A percentile compares a stretch with the other conserved stretches of the same genome.
phyloP scores from a whole-genome alignment of 2,888 invertebrate genomes.

The Beris morrisii region DNA sequence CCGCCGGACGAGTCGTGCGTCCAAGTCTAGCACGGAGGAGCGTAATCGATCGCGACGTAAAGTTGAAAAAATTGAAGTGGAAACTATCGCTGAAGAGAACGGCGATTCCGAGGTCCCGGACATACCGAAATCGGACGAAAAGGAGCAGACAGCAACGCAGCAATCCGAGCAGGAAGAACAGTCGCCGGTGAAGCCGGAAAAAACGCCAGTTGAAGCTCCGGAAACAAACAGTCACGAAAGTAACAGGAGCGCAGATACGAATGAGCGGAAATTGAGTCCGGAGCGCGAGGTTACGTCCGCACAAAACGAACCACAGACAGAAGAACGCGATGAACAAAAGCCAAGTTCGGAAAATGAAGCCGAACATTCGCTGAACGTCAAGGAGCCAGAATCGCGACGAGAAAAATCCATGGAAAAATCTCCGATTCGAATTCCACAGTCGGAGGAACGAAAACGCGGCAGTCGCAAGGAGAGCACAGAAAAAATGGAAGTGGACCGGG shows the following conservation, averaged over 20 bases:
- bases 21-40: constrained; percentile 1
- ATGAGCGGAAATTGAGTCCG: too few relatives aligned
- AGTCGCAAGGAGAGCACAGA: not conserved
- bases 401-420: not conserved
- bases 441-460: not conserved
- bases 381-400: constrained; percentile 1
- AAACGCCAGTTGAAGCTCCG: not conserved
- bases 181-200: not conserved
- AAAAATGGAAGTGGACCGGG: too few relatives aligned
- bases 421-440: not conserved
- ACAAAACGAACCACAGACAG: too few relatives aligned
- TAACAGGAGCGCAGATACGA: not conserved
- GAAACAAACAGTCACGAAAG: constrained; percentile 1
- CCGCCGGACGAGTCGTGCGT: constrained; percentile 22
- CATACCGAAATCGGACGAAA: not conserved
- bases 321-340: too few relatives aligned
- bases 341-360: too few relatives aligned
- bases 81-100: constrained; percentile 56
- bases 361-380: too few relatives aligned
- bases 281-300: too few relatives aligned
- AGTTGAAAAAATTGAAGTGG: constrained; percentile 36
- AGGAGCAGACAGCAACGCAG: not conserved
- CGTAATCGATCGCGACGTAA: constrained; percentile 8
- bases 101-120: constrained; percentile 45
- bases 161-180: not conserved